Percentiles rank a stretch among this genome's conserved stretches.
Evolutionary conservation across 2,113 vertebrate species (phyloP).

Genomic region (Puma concolor): DNA sequence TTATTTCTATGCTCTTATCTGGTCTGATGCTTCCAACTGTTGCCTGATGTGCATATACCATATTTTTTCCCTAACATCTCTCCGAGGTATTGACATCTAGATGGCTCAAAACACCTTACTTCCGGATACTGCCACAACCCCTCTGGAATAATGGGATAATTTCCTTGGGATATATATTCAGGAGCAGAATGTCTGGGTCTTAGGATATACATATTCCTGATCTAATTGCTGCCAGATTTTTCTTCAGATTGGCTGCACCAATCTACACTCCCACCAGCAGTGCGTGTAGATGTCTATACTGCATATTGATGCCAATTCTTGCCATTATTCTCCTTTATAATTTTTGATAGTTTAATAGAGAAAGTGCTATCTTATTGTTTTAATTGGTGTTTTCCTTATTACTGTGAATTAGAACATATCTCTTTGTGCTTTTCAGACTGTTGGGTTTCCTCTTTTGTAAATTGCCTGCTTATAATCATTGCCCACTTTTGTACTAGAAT

Average conservation of each 20-base stretch:
- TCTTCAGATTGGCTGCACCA: neutral
- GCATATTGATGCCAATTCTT: neutral
- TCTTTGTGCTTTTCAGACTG: neutral
- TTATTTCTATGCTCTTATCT: neutral
- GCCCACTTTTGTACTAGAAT: neutral
- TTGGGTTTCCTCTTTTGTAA: neutral
- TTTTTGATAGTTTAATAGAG: neutral
- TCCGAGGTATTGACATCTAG: neutral
- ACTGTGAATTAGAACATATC: neutral
- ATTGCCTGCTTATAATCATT: neutral
- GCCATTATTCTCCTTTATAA: neutral
- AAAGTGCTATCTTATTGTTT: neutral
- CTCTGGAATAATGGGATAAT: neutral
- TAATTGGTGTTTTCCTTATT: neutral
- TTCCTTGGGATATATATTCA: neutral
- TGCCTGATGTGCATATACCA: neutral
- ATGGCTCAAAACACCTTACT: neutral
- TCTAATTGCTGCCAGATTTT: neutral
- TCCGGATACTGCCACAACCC: neutral
- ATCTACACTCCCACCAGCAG: neutral
- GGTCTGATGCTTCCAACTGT: neutral
- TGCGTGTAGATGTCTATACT: neutral
- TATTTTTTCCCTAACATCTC: neutral
- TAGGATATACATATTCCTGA: neutral
- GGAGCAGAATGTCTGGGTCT: neutral